Percentiles rank a stretch among this genome's conserved stretches.
These are phyloP conservation scores for Vimba vimba DNA, from an alignment of 2,113 vertebrate genomes.

Conservation along the genomic window DNA sequence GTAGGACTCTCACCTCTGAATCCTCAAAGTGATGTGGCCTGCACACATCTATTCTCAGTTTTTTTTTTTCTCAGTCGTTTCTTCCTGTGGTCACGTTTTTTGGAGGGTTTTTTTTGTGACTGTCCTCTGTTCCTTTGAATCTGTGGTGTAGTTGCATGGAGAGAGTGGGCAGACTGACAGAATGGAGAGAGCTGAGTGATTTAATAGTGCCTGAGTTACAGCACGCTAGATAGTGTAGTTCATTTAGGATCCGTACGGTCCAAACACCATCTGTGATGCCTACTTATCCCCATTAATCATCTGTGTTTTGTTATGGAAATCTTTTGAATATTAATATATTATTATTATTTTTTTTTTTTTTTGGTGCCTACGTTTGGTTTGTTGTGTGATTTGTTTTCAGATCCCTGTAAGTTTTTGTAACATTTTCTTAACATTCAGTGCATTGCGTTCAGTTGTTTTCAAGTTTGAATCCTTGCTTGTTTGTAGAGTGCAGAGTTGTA, in stretches of 20 bases:
- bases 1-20: slow-evolving; percentile 68
- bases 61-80: slow-evolving; percentile 42
- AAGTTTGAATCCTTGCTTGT: slow-evolving; percentile 32
- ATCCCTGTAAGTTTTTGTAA: slow-evolving; percentile 6
- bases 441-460: slow-evolving; percentile 39
- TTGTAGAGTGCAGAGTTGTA: slow-evolving; percentile 15
- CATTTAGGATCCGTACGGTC: slow-evolving; percentile 31
- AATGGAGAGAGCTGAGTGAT: slow-evolving; percentile 44
- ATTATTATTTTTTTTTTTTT: fast-evolving
- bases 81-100: slow-evolving; percentile 34
- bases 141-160: slow-evolving; percentile 67
- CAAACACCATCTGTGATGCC: slow-evolving; percentile 43
- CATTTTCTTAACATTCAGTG: slow-evolving; percentile 17
- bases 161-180: slow-evolving; percentile 55
- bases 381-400: slow-evolving; percentile 13
- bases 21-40: slow-evolving; percentile 66
- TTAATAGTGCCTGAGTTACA: slow-evolving; percentile 43
- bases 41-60: slow-evolving; percentile 55
- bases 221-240: slow-evolving; percentile 32
- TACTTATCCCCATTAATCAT: slow-evolving; percentile 49
- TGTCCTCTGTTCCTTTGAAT: slow-evolving; percentile 58
- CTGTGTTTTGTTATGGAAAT: slow-evolving; percentile 41
- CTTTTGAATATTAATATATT: background rate
- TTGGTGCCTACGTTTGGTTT: background rate
- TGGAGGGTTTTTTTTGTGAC: slow-evolving; percentile 4